These are phyloP conservation scores for Aegithalos caudatus DNA, from an alignment of 2,113 vertebrate species.

Conservation along the genomic window DNA sequence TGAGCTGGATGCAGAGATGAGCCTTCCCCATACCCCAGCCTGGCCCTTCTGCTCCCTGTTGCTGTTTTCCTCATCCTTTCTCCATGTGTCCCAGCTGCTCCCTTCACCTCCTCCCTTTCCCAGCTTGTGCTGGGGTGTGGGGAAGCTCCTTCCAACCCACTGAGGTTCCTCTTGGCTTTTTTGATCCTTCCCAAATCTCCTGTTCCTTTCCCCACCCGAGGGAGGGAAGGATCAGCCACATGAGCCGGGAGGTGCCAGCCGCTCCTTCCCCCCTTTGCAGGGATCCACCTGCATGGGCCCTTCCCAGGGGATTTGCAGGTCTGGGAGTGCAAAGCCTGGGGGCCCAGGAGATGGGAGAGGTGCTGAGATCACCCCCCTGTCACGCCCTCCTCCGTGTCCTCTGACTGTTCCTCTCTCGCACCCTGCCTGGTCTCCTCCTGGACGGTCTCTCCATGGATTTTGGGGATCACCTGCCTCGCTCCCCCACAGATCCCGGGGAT, in stretches of 20 bases:
- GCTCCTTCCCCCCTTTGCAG: background rate
- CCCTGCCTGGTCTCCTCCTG: background rate
- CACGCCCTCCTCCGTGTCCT: background rate
- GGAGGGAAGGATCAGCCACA: background rate
- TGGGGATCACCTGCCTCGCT: background rate
- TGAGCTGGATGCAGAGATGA: background rate
- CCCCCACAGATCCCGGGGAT: background rate
- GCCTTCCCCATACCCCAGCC: constrained; percentile 29
- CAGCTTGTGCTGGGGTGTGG: background rate
- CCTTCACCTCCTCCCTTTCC: background rate
- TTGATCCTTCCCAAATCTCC: background rate
- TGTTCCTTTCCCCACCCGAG: background rate
- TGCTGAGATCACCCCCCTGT: background rate
- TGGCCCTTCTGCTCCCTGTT: constrained; percentile 11
- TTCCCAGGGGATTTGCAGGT: background rate
- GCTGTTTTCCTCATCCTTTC: constrained; percentile 38
- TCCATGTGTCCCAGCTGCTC: background rate
- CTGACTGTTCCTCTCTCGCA: background rate
- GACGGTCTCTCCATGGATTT: background rate
- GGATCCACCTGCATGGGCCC: background rate
- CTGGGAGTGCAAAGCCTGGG: background rate
- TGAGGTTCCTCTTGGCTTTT: background rate
- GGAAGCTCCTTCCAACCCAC: background rate
- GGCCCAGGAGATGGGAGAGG: background rate
- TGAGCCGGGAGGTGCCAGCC: too few relatives aligned